A percentile compares a stretch with the other conserved stretches of the same genome.
phyloP scores from a whole-genome alignment of 2,888 invertebrate species.

The Taphrorychus bicolor region DNA sequence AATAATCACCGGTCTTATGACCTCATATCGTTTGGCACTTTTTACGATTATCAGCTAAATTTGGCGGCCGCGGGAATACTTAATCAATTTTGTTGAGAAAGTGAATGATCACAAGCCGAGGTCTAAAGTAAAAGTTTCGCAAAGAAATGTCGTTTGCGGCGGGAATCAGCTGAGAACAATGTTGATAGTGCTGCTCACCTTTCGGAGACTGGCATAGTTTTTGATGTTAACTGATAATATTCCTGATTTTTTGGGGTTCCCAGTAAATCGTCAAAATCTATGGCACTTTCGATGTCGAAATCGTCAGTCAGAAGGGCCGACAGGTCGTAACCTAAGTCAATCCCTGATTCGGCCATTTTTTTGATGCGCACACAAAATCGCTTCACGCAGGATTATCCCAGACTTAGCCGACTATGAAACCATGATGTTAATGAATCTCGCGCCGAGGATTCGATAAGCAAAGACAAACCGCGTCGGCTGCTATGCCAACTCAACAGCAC shows the following conservation, averaged over 20 bases:
- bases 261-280: constrained; percentile 62
- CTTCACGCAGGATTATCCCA: constrained; percentile 10
- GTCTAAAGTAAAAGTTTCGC: constrained; percentile 14
- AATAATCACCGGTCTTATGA: background rate
- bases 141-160: background rate
- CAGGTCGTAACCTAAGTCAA: constrained; percentile 71
- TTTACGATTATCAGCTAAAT: background rate
- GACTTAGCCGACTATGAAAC: constrained; percentile 13
- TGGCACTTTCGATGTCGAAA: constrained; percentile 61
- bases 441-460: constrained; percentile 28
- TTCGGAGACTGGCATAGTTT: constrained; percentile 66
- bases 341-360: constrained; percentile 67
- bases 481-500: constrained; percentile 42
- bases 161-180: constrained; percentile 21
- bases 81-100: background rate
- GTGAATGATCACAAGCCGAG: background rate
- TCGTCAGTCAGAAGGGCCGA: constrained; percentile 62
- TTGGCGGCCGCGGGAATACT: background rate
- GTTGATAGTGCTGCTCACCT: constrained; percentile 62
- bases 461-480: constrained; percentile 34
- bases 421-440: constrained; percentile 27
- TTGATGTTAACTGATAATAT: constrained; percentile 70
- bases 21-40: background rate
- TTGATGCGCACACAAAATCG: constrained; percentile 9
- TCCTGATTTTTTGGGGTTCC: constrained; percentile 64